Conservation (phyloP, 2,888 invertebrate species). For the Charanyca ferruginea region DNA sequence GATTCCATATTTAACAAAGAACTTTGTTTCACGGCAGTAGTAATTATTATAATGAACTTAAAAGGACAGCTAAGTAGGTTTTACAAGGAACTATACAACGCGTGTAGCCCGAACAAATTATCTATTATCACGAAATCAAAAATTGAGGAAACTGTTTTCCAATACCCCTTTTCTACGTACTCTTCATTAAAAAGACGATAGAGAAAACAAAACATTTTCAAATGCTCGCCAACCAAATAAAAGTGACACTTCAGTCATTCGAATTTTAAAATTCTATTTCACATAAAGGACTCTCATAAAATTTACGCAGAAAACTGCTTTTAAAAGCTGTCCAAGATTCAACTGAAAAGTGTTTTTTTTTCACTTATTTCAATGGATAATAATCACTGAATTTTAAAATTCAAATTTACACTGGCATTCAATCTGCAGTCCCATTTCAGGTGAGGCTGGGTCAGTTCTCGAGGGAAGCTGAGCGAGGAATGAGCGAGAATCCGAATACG, state of each 20-base stretch:
- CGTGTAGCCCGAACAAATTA: no score
- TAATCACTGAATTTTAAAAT: slow-evolving; percentile 72
- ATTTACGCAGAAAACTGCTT: slow-evolving; percentile 48
- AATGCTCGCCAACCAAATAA: not conserved
- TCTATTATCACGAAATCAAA: no score
- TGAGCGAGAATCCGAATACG: not conserved
- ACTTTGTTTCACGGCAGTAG: no score
- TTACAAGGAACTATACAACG: no score
- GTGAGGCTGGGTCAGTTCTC: slow-evolving; percentile 8
- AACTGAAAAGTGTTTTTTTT: slow-evolving; percentile 43
- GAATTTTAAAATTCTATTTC: slow-evolving; percentile 42
- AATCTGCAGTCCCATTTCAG: slow-evolving; percentile 64
- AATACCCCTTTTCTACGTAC: no score
- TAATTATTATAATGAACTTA: no score
- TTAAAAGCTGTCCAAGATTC: slow-evolving; percentile 40
- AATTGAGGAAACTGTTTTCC: not conserved
- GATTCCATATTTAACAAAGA: no score
- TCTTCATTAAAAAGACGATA: no score
- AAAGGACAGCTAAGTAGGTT: no score
- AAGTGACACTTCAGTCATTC: not conserved
- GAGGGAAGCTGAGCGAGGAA: slow-evolving; percentile 13
- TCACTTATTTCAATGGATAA: slow-evolving; percentile 63
- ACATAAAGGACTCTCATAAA: slow-evolving; percentile 30
- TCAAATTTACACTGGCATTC: slow-evolving; percentile 70
- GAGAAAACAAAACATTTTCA: not conserved